Evolutionary conservation across 2,113 vertebrate genomes (phyloP).

Genomic region (Rhinolophus sinicus): DNA sequence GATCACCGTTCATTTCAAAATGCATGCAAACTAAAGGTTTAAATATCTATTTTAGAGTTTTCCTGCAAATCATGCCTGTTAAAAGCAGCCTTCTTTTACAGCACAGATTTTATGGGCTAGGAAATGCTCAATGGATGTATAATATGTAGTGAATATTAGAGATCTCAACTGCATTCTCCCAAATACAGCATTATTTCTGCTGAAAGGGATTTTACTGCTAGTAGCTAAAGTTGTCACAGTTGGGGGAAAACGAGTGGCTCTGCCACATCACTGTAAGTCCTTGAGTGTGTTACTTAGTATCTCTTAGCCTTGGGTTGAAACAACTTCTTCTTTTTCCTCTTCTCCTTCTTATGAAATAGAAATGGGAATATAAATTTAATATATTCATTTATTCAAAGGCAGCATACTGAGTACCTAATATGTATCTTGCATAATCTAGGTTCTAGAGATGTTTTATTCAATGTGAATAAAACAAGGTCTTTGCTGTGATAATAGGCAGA

Average conservation of each 20-base stretch:
- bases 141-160: background rate
- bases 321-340: background rate
- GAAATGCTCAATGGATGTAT: background rate
- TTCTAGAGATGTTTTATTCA: conserved; percentile 11
- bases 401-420: background rate
- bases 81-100: background rate
- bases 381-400: background rate
- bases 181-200: background rate
- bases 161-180: background rate
- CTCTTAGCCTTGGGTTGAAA: background rate
- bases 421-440: background rate
- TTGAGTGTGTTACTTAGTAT: background rate
- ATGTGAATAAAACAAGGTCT: background rate
- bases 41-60: background rate
- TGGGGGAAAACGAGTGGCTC: background rate
- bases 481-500: background rate
- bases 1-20: background rate
- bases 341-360: background rate
- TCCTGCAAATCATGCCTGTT: background rate
- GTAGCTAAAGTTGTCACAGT: background rate
- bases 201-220: background rate
- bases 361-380: conserved; percentile 29
- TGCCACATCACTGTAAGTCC: background rate
- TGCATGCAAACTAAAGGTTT: background rate
- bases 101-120: background rate